Evolutionary conservation across 2,113 vertebrate species (phyloP).

Genomic region (Speoplatyrhinus poulsoni): DNA sequence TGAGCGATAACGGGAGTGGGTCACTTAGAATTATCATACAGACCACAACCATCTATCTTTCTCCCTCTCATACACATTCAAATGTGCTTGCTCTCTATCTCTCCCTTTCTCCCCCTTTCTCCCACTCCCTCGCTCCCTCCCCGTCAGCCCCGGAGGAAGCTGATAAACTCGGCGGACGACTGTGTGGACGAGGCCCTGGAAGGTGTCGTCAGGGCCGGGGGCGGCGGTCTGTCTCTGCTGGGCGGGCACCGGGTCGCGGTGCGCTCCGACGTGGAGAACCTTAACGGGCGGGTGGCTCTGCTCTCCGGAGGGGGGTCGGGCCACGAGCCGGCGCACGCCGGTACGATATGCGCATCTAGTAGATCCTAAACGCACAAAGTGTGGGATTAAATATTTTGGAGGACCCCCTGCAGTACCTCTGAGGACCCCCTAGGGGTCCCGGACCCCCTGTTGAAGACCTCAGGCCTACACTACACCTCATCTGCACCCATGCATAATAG

Average conservation of each 20-base stretch:
- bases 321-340: conserved; percentile 92
- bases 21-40: too few relatives aligned
- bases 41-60: neutral
- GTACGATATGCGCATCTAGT: conserved; percentile 55
- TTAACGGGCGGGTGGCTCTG: conserved; percentile 85
- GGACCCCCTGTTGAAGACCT: too few relatives aligned
- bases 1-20: neutral
- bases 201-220: conserved; percentile 79
- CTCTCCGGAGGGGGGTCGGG: conserved; percentile 92
- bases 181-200: conserved; percentile 87
- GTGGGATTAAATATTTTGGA: too few relatives aligned
- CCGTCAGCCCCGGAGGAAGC: conserved; percentile 77
- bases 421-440: too few relatives aligned
- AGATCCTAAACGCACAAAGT: too few relatives aligned
- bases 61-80: neutral
- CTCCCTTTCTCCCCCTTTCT: neutral
- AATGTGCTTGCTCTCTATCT: neutral
- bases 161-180: conserved; percentile 78
- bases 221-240: conserved; percentile 72
- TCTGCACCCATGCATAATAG: too few relatives aligned
- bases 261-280: conserved; percentile 76
- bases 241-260: conserved; percentile 86
- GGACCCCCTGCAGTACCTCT: too few relatives aligned
- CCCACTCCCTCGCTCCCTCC: neutral
- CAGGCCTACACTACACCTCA: too few relatives aligned